These are phyloP conservation scores for Strongylocentrotus purpuratus DNA, from an alignment of 35 echinoderm and acorn worm species.

Conservation along the genomic window DNA sequence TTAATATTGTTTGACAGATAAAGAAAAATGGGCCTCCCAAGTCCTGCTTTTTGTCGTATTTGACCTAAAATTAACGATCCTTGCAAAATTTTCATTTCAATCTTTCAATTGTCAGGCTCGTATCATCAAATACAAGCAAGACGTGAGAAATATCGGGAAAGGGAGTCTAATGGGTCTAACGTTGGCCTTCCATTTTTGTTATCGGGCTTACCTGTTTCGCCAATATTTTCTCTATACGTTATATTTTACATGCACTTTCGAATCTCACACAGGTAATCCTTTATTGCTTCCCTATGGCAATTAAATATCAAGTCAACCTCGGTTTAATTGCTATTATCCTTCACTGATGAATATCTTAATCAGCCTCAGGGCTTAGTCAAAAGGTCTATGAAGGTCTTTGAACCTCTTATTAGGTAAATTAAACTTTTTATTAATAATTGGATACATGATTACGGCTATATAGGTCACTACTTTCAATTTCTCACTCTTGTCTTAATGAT, in stretches of 20 bases:
- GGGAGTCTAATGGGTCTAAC: background rate
- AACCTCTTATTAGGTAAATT: background rate
- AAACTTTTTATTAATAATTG: too few species aligned
- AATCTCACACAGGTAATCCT: background rate
- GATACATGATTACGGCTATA: too few species aligned
- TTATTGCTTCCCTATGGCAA: background rate
- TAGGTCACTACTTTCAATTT: too few species aligned
- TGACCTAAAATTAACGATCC: too few species aligned
- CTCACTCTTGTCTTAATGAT: too few species aligned
- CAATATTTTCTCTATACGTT: background rate
- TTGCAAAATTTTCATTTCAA: background rate
- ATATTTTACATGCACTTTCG: background rate
- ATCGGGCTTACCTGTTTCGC: background rate
- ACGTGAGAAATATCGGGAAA: background rate
- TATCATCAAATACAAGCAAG: background rate
- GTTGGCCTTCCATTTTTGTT: background rate
- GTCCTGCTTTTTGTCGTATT: too few species aligned
- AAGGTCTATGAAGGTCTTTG: background rate
- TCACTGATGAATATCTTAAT: background rate
- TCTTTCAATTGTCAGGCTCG: background rate
- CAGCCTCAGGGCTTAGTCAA: background rate
- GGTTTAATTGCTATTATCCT: background rate
- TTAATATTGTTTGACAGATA: too few species aligned
- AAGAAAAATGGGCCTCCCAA: too few species aligned
- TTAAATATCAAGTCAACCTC: background rate